Evolutionary conservation across 2,797 vertebrate species (phyloP), one percentile per base, ranked within the genome.

Genomic region (Hippoglossus hippoglossus): DNA sequence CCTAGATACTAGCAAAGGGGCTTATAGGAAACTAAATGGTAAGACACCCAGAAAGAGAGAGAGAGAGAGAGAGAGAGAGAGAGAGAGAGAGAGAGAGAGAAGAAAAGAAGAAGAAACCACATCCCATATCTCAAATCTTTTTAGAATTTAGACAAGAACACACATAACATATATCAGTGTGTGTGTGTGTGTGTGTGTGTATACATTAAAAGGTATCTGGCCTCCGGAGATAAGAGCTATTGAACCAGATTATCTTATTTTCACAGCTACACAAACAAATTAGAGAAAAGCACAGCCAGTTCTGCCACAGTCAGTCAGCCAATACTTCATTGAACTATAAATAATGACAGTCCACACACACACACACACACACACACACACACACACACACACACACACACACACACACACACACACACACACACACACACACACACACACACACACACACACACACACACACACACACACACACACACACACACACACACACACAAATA

Each of bases 1-100:
- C 91, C 90, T 90, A 85, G 91, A 91, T 87, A 93, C 91, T 78
- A 80, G 80, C 73, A 65, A 80, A 71, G 76, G 63, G 83, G 83
- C 71, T 88, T 82, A 75, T 53, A 81, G 80, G 86, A 86, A 89
- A 82, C 63, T 79, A 85, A 89, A 89, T 86, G 79, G 71, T 67
- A 59, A 75, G 66, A 83, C 44, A 74, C 22, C 28, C 22, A 58
- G 62, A 75, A 69, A 26, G 74, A 71, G 24, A 63, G 62, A 64
- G 50, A 51, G 41, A 13, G 56, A n/a, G 67, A 51, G 57, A 31
- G 28, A 28, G 26, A 28, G 26, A 26, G 26, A 26, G 26, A 58
- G 62, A 75, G 71, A 26, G 75, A 71, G 24, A 63, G 61, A 64
- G 53, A 51, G 39, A 11, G 56, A n/a, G 67, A 51, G 57, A 26